Percentiles rank a stretch among this genome's conserved stretches.
Evolutionary conservation across 2,888 invertebrate genomes (phyloP).

Genomic region (Argyra leucocephala): DNA sequence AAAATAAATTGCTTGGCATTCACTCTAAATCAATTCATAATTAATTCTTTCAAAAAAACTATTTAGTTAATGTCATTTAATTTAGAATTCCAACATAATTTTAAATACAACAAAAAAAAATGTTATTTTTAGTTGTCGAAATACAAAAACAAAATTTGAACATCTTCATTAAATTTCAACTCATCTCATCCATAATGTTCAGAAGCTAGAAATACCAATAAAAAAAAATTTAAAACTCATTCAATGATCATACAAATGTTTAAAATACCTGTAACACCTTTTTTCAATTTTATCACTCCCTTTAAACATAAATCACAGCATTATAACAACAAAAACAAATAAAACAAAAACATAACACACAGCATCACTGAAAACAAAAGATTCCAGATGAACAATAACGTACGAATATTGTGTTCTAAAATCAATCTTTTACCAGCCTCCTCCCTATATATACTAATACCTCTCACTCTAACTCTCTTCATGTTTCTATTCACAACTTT

Average conservation of each 20-base stretch:
- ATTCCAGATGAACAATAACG: neutral
- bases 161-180: too few species aligned
- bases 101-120: too few species aligned
- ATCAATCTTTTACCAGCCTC: neutral
- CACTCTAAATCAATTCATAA: too few species aligned
- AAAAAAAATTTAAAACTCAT: neutral
- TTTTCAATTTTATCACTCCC: slow-evolving; percentile 3
- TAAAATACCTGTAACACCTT: slow-evolving; percentile 2
- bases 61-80: too few species aligned
- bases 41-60: too few species aligned
- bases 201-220: neutral
- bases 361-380: neutral
- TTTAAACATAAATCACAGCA: slow-evolving; percentile 1
- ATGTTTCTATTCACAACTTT: too few species aligned
- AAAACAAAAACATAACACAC: neutral
- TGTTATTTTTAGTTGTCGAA: too few species aligned
- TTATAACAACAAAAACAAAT: neutral
- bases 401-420: neutral
- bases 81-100: too few species aligned
- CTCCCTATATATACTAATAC: too few species aligned
- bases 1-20: too few species aligned
- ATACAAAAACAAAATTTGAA: too few species aligned
- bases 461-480: too few species aligned
- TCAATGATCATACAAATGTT: neutral
- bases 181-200: neutral